phyloP scores from a whole-genome alignment of 1,140 invertebrate species.

The Ladona fulva region DNA sequence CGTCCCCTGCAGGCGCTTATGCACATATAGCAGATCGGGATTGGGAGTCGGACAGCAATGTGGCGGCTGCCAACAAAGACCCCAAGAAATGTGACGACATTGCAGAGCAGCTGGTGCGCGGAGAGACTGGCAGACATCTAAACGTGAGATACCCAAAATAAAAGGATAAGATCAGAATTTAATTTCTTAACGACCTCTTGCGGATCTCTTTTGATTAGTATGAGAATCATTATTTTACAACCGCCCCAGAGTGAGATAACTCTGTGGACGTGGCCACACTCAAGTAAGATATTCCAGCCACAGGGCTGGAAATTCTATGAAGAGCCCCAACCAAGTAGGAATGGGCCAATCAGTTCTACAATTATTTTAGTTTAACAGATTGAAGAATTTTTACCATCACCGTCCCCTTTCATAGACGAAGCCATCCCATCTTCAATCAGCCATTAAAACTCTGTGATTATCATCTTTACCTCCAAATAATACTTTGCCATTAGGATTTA shows the following conservation, averaged over 20 bases:
- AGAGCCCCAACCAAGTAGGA: too few relatives aligned
- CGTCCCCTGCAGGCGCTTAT: slow-evolving; percentile 57
- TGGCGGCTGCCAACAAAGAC: slow-evolving; percentile 21
- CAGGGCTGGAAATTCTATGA: too few relatives aligned
- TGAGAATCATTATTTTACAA: slow-evolving; percentile 25
- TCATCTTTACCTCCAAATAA: too few relatives aligned
- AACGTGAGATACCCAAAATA: slow-evolving; percentile 32
- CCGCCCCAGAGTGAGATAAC: slow-evolving; percentile 18
- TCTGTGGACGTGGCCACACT: slow-evolving; percentile 21
- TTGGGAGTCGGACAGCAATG: slow-evolving; percentile 36
- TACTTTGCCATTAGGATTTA: too few relatives aligned
- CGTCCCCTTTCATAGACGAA: too few relatives aligned
- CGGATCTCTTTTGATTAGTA: slow-evolving; percentile 33
- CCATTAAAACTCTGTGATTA: too few relatives aligned
- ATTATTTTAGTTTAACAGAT: too few relatives aligned
- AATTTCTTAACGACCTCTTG: slow-evolving; percentile 30
- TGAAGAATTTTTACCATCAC: too few relatives aligned
- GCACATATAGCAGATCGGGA: slow-evolving; percentile 50
- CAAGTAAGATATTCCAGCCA: too few relatives aligned
- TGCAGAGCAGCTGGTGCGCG: slow-evolving; percentile 35
- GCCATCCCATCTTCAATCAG: too few relatives aligned
- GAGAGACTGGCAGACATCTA: slow-evolving; percentile 35
- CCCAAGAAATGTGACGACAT: slow-evolving; percentile 34
- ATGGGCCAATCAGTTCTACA: too few relatives aligned
- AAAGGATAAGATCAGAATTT: too few relatives aligned